Conservation (phyloP, 2,888 invertebrate genomes). For the Dendrolimus pini region DNA sequence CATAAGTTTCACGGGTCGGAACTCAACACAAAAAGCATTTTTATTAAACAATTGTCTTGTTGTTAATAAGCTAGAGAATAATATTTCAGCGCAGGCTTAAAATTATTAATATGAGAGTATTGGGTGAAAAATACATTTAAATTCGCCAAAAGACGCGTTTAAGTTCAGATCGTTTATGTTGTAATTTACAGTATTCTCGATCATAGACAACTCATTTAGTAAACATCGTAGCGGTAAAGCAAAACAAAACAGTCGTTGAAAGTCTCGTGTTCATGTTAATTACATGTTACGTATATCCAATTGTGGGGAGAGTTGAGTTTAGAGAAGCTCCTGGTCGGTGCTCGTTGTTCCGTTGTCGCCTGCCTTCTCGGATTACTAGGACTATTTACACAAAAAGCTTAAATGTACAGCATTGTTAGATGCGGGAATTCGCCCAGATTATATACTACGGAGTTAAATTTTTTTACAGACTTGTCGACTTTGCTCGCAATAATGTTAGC, state of each 20-base stretch:
- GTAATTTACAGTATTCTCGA: conserved; percentile 52
- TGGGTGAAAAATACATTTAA: conserved; percentile 76
- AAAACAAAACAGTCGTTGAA: conserved; percentile 68
- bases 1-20: conserved; percentile 46
- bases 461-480: conserved; percentile 12
- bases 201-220: conserved; percentile 59
- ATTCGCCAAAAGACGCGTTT: conserved; percentile 53
- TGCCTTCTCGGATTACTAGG: conserved; percentile 39
- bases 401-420: conserved; percentile 74
- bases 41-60: conserved; percentile 38
- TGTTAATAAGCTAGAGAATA: conserved; percentile 70
- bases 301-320: conserved; percentile 17
- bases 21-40: conserved; percentile 68
- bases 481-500: neutral
- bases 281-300: conserved; percentile 64
- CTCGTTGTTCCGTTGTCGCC: conserved; percentile 35
- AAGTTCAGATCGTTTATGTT: conserved; percentile 42
- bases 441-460: conserved; percentile 58
- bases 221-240: conserved; percentile 75
- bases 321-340: conserved; percentile 32
- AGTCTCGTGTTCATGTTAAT: conserved; percentile 70
- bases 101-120: conserved; percentile 63
- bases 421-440: conserved; percentile 67
- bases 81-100: conserved; percentile 63
- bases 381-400: conserved; percentile 75